Evolutionary conservation across 2,797 vertebrate genomes (phyloP).

Genomic region (Sebastes variabilis): DNA sequence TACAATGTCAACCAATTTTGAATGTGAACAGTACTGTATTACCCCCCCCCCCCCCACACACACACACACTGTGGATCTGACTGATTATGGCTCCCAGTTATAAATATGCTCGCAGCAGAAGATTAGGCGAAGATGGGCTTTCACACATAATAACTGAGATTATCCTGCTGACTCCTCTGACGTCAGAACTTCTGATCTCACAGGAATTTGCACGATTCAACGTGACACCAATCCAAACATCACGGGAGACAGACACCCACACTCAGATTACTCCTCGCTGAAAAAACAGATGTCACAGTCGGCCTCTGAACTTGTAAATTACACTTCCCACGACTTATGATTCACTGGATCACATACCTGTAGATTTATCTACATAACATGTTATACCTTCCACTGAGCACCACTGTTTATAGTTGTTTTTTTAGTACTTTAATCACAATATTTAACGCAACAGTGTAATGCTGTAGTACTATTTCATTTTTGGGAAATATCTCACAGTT

Average conservation of each 20-base stretch:
- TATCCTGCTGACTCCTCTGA: slow-evolving; percentile 41
- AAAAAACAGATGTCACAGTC: neutral
- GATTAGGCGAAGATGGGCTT: slow-evolving; percentile 39
- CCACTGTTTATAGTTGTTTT: no score
- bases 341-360: no score
- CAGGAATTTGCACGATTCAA: slow-evolving; percentile 24
- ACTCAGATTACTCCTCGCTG: neutral
- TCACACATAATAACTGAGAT: slow-evolving; percentile 53
- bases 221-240: slow-evolving; percentile 34
- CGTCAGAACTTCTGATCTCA: slow-evolving; percentile 43
- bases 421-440: no score
- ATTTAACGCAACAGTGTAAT: no score
- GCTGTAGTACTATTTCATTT: no score
- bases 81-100: slow-evolving; percentile 25
- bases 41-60: neutral
- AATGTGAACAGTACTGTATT: neutral
- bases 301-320: neutral
- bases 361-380: no score
- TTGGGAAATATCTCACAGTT: no score
- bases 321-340: neutral
- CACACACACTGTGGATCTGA: neutral
- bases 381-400: no score
- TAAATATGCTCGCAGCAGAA: slow-evolving; percentile 21
- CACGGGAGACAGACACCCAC: neutral
- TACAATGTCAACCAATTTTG: neutral